A percentile compares a stretch with the other conserved stretches of the same genome.
These are phyloP conservation scores for Phthorimaea operculella DNA, from an alignment of 1,140 invertebrate species.

Conservation along the genomic window DNA sequence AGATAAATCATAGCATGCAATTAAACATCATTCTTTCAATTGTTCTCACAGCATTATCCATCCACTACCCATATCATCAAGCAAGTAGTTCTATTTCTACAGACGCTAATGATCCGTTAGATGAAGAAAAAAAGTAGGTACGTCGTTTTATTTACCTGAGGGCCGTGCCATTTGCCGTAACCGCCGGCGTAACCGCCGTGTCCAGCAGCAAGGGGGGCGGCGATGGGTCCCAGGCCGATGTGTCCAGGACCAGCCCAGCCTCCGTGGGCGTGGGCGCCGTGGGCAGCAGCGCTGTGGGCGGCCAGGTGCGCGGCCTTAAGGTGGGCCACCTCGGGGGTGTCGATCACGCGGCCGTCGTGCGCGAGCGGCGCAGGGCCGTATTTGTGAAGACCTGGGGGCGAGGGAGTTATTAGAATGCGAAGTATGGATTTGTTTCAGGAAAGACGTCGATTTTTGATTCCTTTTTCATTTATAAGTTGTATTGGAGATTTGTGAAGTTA, in stretches of 20 bases:
- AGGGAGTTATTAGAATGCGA: too few species aligned
- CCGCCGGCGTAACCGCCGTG: constrained; percentile 40
- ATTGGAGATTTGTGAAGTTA: too few species aligned
- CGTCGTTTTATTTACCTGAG: too few species aligned
- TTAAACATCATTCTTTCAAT: too few species aligned
- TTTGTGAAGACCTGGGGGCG: constrained; percentile 47
- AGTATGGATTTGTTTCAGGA: too few species aligned
- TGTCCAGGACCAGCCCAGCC: constrained; percentile 20
- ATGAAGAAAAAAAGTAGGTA: too few species aligned
- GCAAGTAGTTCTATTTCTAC: too few species aligned
- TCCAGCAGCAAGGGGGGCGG: constrained; percentile 22
- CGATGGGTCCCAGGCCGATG: constrained; percentile 13
- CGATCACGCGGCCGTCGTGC: constrained; percentile 66
- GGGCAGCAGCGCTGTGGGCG: constrained; percentile 56
- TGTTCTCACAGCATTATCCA: too few species aligned
- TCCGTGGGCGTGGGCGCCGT: constrained; percentile 33
- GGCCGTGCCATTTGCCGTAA: constrained; percentile 57
- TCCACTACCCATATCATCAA: too few species aligned
- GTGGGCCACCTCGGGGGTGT: constrained; percentile 70
- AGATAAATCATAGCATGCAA: neutral
- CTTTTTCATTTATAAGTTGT: too few species aligned
- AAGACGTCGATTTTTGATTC: too few species aligned
- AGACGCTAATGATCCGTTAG: too few species aligned
- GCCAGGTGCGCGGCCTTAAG: constrained; percentile 67
- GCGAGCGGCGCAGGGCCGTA: constrained; percentile 70